Evolutionary conservation across 2,888 invertebrate species (phyloP).

Genomic region (Pachliopta kotzebuea): DNA sequence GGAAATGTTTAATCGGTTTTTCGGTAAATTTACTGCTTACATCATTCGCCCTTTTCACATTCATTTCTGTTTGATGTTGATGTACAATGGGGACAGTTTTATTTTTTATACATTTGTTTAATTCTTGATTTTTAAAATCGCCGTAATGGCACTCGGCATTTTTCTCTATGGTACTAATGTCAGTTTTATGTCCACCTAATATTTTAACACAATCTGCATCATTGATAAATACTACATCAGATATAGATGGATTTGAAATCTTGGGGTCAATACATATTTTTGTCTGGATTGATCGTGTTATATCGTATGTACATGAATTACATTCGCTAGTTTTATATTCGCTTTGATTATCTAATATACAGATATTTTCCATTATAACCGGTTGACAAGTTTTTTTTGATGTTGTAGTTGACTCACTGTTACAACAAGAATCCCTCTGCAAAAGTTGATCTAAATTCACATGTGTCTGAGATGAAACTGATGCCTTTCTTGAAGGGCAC

Average conservation of each 20-base stretch:
- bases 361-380: conserved; percentile 18
- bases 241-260: conserved; percentile 61
- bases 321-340: conserved; percentile 2
- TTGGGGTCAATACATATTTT: conserved; percentile 70
- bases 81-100: conserved; percentile 1
- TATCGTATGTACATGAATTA: conserved; percentile 40
- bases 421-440: conserved; percentile 36
- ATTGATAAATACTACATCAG: conserved; percentile 59
- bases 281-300: conserved; percentile 64
- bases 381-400: conserved; percentile 29
- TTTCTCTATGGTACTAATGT: neutral
- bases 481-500: conserved; percentile 34
- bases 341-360: conserved; percentile 9
- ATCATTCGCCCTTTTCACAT: neutral
- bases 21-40: conserved; percentile 16
- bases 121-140: conserved; percentile 17
- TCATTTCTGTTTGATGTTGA: conserved; percentile 13
- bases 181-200: conserved; percentile 41
- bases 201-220: conserved; percentile 50
- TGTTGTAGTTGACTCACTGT: conserved; percentile 36
- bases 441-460: conserved; percentile 45
- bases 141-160: neutral
- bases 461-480: conserved; percentile 63
- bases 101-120: neutral
- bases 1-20: conserved; percentile 19